Base-by-base conservation (phyloP, 2,888 invertebrate species). In the Dolichopus griseipennis region DNA sequence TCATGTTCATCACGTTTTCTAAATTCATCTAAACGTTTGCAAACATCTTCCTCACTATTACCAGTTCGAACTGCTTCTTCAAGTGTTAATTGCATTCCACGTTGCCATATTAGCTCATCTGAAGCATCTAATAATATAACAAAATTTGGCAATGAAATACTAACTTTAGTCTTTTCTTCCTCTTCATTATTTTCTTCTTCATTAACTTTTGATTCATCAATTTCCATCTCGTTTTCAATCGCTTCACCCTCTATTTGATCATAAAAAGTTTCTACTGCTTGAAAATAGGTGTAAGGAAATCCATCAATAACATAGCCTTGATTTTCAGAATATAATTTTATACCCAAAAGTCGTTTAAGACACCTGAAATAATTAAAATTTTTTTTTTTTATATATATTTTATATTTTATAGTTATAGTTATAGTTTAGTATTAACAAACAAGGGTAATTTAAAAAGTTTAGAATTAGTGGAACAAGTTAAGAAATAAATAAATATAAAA, bases 261-360 rank as follows among this genome's bases (percentile, higher is more conserved):
- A 18, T 61, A 68, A 52, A 69, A 73, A 62, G 73, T 71, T 67
- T 69, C 52, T 15, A 66, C 65, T 0, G 72, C 69, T 68, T 73
- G 63, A 0, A 69, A 64, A 66, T 72, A 74, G 1, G 67, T 66
- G 66, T 72, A 74, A 0, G 73, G 72, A 63, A 73, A 73, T 1
- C 70, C 69, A 52, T 74, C 73, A 8, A 74, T 64, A 8, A 74
- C 64, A 52, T 74, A 74, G 1, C 74, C 74, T 43, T 74, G 74
- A 65, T 73, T 74, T 8, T 69, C 64, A 64, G 70, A 69, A 34
- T 67, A 73, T 2, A 69, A 65, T 15, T 73, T 72, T 0, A 65
- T 65, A 9, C 69, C 68, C 5, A 3, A 73, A 63, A 1, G 71
- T 65, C 63, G 27, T 61, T 64, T 67, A 2, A 73, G n/a, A 63